Evolutionary conservation across 1,140 invertebrate species (phyloP).

Genomic region (Lerema accius): DNA sequence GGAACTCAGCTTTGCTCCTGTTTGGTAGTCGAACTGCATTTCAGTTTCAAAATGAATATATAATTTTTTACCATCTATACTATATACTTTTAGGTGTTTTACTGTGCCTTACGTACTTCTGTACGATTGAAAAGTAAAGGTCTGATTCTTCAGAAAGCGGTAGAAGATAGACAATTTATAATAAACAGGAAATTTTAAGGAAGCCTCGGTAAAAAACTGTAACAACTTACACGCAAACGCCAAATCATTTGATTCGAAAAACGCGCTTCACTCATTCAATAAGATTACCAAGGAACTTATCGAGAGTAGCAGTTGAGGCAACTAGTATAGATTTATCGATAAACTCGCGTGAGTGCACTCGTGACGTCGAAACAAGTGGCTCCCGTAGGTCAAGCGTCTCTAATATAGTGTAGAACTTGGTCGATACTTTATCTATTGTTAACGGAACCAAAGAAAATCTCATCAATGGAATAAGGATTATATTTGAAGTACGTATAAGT

Average conservation of each 20-base stretch:
- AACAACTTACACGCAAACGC: too few species aligned
- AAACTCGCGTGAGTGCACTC: slow-evolving; percentile 26
- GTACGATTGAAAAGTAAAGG: too few species aligned
- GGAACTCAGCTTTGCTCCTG: slow-evolving; percentile 3
- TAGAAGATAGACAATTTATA: too few species aligned
- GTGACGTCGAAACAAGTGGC: slow-evolving; percentile 21
- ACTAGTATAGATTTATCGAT: slow-evolving; percentile 32
- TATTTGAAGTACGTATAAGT: slow-evolving; percentile 2
- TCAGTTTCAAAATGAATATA: slow-evolving; percentile 1
- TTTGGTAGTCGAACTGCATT: not conserved
- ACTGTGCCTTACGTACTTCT: too few species aligned
- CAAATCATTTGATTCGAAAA: not conserved
- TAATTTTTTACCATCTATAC: not conserved
- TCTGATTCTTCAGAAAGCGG: too few species aligned
- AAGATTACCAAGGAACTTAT: slow-evolving; percentile 10
- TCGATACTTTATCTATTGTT: slow-evolving; percentile 26
- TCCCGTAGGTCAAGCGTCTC: slow-evolving; percentile 30
- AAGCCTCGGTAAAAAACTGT: too few species aligned
- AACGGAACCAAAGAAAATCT: not conserved
- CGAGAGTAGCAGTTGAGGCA: slow-evolving; percentile 22
- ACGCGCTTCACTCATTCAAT: not conserved
- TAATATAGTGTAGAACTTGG: slow-evolving; percentile 32
- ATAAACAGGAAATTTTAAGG: too few species aligned
- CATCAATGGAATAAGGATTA: slow-evolving; percentile 3
- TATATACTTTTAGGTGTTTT: too few species aligned